phyloP scores from a whole-genome alignment of 1,140 invertebrate genomes.

The Sinonovacula constricta region DNA sequence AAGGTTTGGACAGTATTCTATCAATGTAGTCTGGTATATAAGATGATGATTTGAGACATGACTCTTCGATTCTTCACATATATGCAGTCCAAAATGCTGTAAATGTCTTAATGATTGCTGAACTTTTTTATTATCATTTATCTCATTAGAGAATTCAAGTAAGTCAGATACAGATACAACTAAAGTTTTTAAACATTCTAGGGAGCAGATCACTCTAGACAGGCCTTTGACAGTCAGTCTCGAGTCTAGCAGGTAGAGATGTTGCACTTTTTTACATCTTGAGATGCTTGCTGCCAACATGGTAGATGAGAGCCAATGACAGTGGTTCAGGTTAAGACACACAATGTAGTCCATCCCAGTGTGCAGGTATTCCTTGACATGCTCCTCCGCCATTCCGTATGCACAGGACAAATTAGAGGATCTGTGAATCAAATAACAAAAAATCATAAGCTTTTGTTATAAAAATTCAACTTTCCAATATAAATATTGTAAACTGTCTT shows the following conservation, averaged over 20 bases:
- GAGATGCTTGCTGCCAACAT: conserved; percentile 51
- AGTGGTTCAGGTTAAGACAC: conserved; percentile 63
- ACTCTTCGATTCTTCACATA: conserved; percentile 31
- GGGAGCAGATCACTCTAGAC: conserved; percentile 47
- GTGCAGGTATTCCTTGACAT: conserved; percentile 48
- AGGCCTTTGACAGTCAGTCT: conserved; percentile 56
- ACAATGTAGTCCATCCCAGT: conserved; percentile 49
- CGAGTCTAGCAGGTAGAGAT: conserved; percentile 60
- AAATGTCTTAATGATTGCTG: conserved; percentile 59
- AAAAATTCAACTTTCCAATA: too few relatives aligned
- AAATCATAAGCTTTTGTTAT: too few relatives aligned
- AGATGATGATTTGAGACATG: conserved; percentile 30
- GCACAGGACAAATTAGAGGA: conserved; percentile 32
- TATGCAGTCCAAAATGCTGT: conserved; percentile 44
- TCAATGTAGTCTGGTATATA: conserved; percentile 53
- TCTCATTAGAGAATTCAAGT: conserved; percentile 53
- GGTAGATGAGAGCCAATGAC: conserved; percentile 63
- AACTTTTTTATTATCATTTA: conserved; percentile 42
- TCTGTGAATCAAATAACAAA: conserved; percentile 36
- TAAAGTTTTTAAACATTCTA: conserved; percentile 51
- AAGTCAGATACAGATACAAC: conserved; percentile 60
- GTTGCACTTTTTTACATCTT: conserved; percentile 56
- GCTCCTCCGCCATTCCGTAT: conserved; percentile 42
- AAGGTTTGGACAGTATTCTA: conserved; percentile 63
- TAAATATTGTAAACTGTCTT: too few relatives aligned